These are phyloP conservation scores for Cavia porcellus DNA, from an alignment of 2,113 vertebrate genomes.

Conservation along the genomic window DNA sequence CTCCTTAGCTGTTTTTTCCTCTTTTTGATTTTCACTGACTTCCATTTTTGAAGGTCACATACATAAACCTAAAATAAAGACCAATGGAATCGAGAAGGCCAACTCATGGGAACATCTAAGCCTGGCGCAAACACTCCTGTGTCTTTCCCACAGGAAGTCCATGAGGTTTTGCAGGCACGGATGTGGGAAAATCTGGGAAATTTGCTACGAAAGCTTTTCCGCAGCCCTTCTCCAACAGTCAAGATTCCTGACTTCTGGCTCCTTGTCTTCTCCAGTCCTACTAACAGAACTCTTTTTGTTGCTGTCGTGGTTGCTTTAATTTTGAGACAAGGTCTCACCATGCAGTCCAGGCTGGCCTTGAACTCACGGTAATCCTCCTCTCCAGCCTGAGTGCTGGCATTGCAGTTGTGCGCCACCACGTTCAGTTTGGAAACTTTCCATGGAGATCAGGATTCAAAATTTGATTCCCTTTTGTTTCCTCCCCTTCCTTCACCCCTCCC, in stretches of 20 bases:
- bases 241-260: not conserved
- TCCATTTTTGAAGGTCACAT: not conserved
- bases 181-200: not conserved
- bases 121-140: rapidly evolving
- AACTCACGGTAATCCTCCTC: not conserved
- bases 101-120: not conserved
- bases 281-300: not conserved
- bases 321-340: not conserved
- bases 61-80: not conserved
- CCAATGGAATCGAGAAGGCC: not conserved
- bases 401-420: not conserved
- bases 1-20: not conserved
- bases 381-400: not conserved
- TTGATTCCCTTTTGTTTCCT: not conserved
- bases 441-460: not conserved
- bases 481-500: not conserved
- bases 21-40: not conserved
- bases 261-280: not conserved
- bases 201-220: not conserved
- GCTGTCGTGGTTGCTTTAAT: not conserved
- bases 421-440: not conserved
- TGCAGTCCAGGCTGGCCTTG: not conserved
- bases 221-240: not conserved
- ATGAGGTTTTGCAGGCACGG: not conserved
- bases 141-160: not conserved